Base-by-base conservation (phyloP, 2,113 vertebrate genomes). In the Myrmophylax atrothorax region DNA sequence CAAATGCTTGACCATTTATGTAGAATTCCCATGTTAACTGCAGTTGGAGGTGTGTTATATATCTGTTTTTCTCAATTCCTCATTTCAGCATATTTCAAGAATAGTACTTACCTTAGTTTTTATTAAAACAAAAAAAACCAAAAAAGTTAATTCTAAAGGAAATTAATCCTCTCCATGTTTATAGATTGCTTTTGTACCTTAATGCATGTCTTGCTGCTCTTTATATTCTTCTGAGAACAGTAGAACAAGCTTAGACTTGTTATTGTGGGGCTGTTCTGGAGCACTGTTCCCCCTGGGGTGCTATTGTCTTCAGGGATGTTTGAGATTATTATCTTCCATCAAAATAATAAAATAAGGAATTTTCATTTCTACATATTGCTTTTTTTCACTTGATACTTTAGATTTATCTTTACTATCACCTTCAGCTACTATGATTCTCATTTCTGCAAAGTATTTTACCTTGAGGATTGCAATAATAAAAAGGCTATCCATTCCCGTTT, bases 1-100 rank as follows among this genome's bases (percentile, higher is more conserved):
- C 13, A 67, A 1, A 10, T 38, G 7, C 9, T 60, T 29, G 18
- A 24, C 19, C 19, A 40, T 69, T 78, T 64, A 7, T 29, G 3
- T n/a, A n/a, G 56, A 78, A 31, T 4, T 79, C 18, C 5, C 0
- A 0, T 12, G 5, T 5, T 73, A 33, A 77, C 7, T 53, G n/a
- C 2, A 0, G 10, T 35, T 35, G 50, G 16, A 87, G 9, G 3
- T 10, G 15, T 29, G 7, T 8, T 11, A 24, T 24, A 18, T 18
- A 50, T 19, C 55, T 50, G 10, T 9, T 6, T 90, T 63, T 77
- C 38, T 59, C 37, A 73, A 25, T 35, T 68, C 24, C 11, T 64
- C 8, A 46, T 64, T 69, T 84, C 63, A 56, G 14, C 11, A 74
- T 19, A 25, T 8, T 69, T 90, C 18, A 60, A 5, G 47, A 82